A percentile compares a stretch with the other conserved stretches of the same genome.
These are phyloP conservation scores for Aphelinus atriplicis DNA, from an alignment of 1,140 invertebrate species.

Conservation along the genomic window DNA sequence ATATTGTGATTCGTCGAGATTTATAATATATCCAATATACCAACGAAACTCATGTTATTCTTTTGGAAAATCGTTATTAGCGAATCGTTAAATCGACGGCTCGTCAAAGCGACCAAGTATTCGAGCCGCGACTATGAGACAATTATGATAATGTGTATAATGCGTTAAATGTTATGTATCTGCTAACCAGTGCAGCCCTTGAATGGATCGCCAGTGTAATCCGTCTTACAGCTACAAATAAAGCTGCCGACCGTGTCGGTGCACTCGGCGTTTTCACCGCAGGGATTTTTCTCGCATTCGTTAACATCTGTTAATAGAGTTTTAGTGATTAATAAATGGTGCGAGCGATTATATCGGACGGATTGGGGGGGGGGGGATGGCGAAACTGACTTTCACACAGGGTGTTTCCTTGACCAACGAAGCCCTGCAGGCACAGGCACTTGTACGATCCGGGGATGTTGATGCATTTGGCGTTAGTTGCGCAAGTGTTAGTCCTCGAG, in stretches of 20 bases:
- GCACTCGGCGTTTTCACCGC: constrained; percentile 86
- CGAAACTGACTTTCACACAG: constrained; percentile 82
- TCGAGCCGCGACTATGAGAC: too few relatives aligned
- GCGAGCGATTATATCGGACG: constrained; percentile 4
- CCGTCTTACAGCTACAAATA: constrained; percentile 82
- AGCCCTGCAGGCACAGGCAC: constrained; percentile 80
- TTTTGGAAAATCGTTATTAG: neutral
- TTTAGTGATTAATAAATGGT: constrained; percentile 46
- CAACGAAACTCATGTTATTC: neutral
- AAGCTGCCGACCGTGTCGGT: constrained; percentile 88
- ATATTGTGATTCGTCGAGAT: too few relatives aligned
- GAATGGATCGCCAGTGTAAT: constrained; percentile 86
- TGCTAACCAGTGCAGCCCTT: constrained; percentile 77
- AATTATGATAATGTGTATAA: neutral
- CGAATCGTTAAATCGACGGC: neutral
- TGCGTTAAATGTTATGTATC: constrained; percentile 36
- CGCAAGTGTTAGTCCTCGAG: constrained; percentile 70
- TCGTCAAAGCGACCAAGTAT: too few relatives aligned
- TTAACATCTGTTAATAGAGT: constrained; percentile 79
- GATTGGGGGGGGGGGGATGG: constrained; percentile 12
- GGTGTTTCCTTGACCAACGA: constrained; percentile 73
- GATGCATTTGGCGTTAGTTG: constrained; percentile 76
- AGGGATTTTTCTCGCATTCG: constrained; percentile 87
- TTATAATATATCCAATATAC: neutral
- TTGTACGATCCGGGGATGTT: constrained; percentile 79